Evolutionary conservation across 2,797 vertebrate genomes (phyloP).

Genomic region (Ctenosaura bakeri): DNA sequence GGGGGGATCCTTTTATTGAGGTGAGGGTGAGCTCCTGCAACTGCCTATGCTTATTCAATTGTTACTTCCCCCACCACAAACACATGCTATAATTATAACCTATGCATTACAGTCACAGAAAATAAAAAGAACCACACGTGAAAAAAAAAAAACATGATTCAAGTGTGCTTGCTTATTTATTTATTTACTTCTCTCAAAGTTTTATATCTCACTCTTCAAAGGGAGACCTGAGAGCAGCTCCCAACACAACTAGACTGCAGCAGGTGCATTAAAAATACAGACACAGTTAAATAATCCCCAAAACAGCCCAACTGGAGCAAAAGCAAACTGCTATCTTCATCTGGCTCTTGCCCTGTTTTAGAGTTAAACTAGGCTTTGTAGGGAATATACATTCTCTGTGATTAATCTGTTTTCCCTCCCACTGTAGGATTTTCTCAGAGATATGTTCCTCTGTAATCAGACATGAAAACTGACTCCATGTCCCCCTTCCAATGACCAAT

Average conservation of each 20-base stretch:
- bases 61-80: neutral
- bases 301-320: neutral
- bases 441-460: no score
- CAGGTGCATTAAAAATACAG: neutral
- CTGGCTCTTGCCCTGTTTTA: neutral
- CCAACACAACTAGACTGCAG: no score
- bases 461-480: no score
- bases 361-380: no score
- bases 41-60: neutral
- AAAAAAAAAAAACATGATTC: neutral
- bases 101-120: neutral
- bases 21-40: neutral
- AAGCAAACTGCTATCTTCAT: neutral
- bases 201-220: neutral
- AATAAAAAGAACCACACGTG: neutral
- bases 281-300: neutral
- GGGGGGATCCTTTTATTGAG: constrained; percentile 1
- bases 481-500: no score
- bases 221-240: no score
- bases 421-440: no score
- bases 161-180: neutral
- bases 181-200: neutral
- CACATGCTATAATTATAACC: constrained; percentile 13
- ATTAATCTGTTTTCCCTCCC: no score
- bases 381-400: no score